Evolutionary conservation across 92 coral and sea anemone species (phyloP), one percentile per base, ranked within the genome.

Genomic region (Zoanthus gigantus): DNA sequence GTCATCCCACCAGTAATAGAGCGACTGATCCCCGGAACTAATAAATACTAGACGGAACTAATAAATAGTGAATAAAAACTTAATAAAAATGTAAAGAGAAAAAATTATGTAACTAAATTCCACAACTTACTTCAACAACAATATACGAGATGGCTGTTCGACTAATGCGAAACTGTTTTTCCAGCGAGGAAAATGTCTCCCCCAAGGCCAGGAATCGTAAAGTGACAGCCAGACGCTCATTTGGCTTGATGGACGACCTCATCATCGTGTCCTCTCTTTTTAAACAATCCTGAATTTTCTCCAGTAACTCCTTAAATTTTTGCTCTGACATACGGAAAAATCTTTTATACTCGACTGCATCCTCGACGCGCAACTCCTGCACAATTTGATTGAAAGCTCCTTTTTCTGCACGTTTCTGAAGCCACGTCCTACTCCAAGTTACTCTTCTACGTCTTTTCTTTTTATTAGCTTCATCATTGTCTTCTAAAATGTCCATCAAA

Each of bases 141-240:
- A 68, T 68, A 68, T 68, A 68, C 73, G 44, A 68, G 44, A 82
- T 60, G 72, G 74, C 74, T 48, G 86, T 82, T 45, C 86, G 86
- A 69, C 86, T 82, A 47, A 82, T 82, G 76, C 58, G 86, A 82
- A 82, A 82, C 86, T 82, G 75, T 56, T 69, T 82, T 50, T 78
- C 83, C 67, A 78, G 83, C 37, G 83, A 78, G 61, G 83, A 45
- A 78, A 78, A 78, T 78, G 86, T 82, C 47, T 82, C 86, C 65
- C 86, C 76, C 45, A 46, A 56, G 72, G 86, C 86, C 69, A 82
- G 74, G 53, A 56, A 82, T 82, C 86, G 86, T 66, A 65, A 82
- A 15, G 86, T 82, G 74, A 82, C 86, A 31, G 86, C 77, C 76
- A 83, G 37, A 13, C 87, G 71, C 37, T 83, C 87, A 13, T 72